Base-by-base conservation (phyloP, 2,113 vertebrate species). In the Carollia perspicillata region DNA sequence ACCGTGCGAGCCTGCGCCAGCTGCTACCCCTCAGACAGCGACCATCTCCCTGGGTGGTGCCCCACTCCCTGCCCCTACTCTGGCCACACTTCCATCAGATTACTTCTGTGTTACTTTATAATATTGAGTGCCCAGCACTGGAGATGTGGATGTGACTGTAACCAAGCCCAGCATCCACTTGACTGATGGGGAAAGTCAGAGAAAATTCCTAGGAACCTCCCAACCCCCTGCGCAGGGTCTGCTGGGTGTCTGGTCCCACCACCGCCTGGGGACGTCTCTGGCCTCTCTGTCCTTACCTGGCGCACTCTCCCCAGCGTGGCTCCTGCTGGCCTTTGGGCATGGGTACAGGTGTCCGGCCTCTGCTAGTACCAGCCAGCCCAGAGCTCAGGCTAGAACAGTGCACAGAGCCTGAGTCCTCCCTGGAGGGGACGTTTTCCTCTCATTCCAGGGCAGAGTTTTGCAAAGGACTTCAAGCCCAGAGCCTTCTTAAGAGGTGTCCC, bases 191-290 rank as follows among this genome's bases (percentile, higher is more conserved):
- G 17, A 55, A 65, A 60, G 26, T 44, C 11, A 69, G 44, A 47
- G 86, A 26, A 35, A 5, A 8, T 22, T 37, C 33, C 51, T 5
- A 14, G 28, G 42, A 22, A 11, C 33, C 8, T 3, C 35, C 74
- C 17, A 35, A 16, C 42, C 58, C 18, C 1, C 55, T 0, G 1
- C 40, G 17, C 0, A 44, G 16, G 5, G 44, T 2, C 35, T 47
- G 49, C 53, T 37, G 53, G 33, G 6, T 4, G 0, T 42, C 30
- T 8, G 37, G 35, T 17, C 18, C 9, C 5, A 11, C 6, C 0
- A 2, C 55, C 0, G 0, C 37, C 35, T 0, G 0, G 5, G 49
- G 26, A 35, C 11, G 22, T 3, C n/a, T 60, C 72, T 8, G 3
- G 42, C 28, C 22, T 35, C 47, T 77, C 35, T 51, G 71, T 44